Conservation (phyloP, 2,888 invertebrate genomes). For the Gonocerus acuteangulatus region DNA sequence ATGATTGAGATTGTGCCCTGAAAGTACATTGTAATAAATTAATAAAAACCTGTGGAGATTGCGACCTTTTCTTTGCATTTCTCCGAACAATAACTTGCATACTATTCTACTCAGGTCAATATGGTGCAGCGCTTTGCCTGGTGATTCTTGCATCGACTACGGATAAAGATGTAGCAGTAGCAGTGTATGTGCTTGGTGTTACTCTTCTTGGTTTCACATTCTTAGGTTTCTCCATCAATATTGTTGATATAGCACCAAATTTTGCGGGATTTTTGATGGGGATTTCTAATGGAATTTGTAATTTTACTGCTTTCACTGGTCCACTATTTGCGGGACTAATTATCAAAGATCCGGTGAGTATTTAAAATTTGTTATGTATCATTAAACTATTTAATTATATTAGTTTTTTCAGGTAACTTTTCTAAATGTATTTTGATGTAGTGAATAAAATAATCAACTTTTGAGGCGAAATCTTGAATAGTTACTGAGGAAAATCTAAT, state of each 20-base stretch:
- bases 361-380: no score
- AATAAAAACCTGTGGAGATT: no score
- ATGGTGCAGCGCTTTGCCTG: background rate
- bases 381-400: no score
- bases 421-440: no score
- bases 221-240: slow-evolving; percentile 59
- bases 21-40: no score
- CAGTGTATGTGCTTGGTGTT: background rate
- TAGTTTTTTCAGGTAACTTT: no score
- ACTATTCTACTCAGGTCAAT: background rate
- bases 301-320: slow-evolving; percentile 69
- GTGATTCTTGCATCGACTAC: background rate
- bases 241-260: slow-evolving; percentile 76
- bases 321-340: slow-evolving; percentile 65
- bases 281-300: slow-evolving; percentile 69
- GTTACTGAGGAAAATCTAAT: no score
- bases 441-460: no score
- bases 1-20: no score
- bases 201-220: slow-evolving; percentile 42
- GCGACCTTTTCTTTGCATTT: no score
- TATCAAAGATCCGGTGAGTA: background rate
- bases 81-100: no score
- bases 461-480: no score
- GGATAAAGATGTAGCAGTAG: background rate
- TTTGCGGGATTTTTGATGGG: slow-evolving; percentile 79